These are phyloP conservation scores for Kobus ellipsiprymnus DNA, from an alignment of 2,113 vertebrate species.

Conservation along the genomic window DNA sequence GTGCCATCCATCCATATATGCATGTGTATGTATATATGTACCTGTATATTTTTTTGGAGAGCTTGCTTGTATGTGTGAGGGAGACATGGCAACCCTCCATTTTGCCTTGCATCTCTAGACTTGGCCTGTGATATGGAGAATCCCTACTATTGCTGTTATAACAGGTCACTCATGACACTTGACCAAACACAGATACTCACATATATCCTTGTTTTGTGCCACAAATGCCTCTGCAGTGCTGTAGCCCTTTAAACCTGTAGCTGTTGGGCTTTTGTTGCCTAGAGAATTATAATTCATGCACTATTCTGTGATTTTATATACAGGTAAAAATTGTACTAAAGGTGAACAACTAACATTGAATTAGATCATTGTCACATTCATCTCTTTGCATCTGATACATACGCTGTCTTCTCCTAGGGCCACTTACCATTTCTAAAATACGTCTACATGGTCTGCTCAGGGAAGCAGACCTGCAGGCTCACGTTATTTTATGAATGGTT, in stretches of 20 bases:
- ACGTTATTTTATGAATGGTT: slow-evolving; percentile 13
- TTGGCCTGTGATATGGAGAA: neutral
- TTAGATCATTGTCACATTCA: neutral
- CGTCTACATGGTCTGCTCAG: neutral
- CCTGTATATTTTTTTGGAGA: neutral
- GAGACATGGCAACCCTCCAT: neutral
- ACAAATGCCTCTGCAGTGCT: neutral
- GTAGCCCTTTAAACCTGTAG: neutral
- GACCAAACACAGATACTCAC: neutral
- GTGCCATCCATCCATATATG: neutral
- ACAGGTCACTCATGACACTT: neutral
- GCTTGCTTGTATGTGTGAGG: neutral
- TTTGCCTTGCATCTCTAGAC: neutral
- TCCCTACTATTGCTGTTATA: neutral
- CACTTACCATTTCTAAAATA: neutral
- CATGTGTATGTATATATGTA: too few species aligned
- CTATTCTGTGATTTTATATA: neutral
- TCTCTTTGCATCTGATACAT: neutral
- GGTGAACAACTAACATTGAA: neutral
- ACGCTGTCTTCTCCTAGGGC: neutral
- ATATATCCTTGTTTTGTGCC: neutral
- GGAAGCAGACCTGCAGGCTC: neutral
- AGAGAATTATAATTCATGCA: neutral
- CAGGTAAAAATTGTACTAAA: neutral
- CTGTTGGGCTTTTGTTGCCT: neutral